Percentiles rank a stretch among this genome's conserved stretches.
Evolutionary conservation across 2,888 invertebrate species (phyloP).

Genomic region (Leptinotarsa haldemani): DNA sequence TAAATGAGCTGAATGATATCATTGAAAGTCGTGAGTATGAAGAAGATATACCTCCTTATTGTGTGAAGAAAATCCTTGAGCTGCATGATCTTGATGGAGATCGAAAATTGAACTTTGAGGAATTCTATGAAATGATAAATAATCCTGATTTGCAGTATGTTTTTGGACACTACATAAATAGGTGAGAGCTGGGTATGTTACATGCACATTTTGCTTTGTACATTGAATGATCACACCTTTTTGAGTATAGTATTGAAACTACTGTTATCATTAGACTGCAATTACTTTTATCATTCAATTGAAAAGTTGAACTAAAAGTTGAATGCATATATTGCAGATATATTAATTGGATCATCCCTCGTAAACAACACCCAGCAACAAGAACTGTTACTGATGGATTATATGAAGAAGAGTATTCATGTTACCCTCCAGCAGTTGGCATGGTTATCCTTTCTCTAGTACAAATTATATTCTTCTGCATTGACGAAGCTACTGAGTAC

Average conservation of each 20-base stretch:
- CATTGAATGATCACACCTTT: conserved; percentile 51
- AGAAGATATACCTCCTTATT: conserved; percentile 73
- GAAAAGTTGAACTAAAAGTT: background rate
- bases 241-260: conserved; percentile 67
- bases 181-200: conserved; percentile 67
- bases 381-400: conserved; percentile 54
- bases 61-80: conserved; percentile 75
- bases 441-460: conserved; percentile 90
- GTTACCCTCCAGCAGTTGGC: conserved; percentile 91
- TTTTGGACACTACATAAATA: conserved; percentile 36
- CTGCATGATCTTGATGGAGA: conserved; percentile 75
- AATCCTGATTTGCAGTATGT: conserved; percentile 65
- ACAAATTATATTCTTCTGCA: conserved; percentile 81
- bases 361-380: conserved; percentile 41
- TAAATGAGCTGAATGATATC: conserved; percentile 74
- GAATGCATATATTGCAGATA: conserved; percentile 70
- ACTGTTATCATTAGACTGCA: background rate
- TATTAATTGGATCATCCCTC: conserved; percentile 52
- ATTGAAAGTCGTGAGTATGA: conserved; percentile 73
- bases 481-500: conserved; percentile 57
- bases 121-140: conserved; percentile 78
- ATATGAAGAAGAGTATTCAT: conserved; percentile 92
- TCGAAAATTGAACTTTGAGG: conserved; percentile 76
- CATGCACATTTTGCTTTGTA: background rate
- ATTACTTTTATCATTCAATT: background rate